Base-by-base conservation (phyloP, 2,797 vertebrate species). In the Moxostoma hubbsi region DNA sequence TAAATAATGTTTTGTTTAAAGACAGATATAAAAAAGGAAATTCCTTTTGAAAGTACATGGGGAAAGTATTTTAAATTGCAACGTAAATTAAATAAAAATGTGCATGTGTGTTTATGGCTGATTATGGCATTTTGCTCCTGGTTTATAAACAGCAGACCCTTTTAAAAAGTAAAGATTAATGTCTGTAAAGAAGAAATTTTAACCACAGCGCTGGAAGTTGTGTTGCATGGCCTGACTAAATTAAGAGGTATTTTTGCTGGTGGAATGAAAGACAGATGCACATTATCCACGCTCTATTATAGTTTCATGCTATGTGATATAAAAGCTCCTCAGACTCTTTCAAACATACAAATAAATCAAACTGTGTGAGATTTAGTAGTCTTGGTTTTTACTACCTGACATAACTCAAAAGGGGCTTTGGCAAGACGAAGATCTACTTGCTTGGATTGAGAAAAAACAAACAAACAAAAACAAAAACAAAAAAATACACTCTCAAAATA, bases 231-330 rank as follows among this genome's bases (percentile, higher is more conserved):
- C 82, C 85, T 85, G 85, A 89, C 81, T 81, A 45, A 85, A 85
- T 88, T 81, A 87, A 85, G 74, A 76, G 53, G 16, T 81, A 81
- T 85, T 83, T 69, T 70, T 83, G 16, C 82, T 81, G 83, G 68
- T 84, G 83, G 86, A 90, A 89, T 90, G 82, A 90, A 82, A 85
- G 70, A 66, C 88, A 90, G 85, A 89, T 86, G 86, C 75, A 89
- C 83, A 77, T 85, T 86, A 88, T 87, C 82, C 69, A 49, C 79
- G 85, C 72, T 83, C 77, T 50, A 53, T 70, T 82, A 74, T 63
- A 78, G 66, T 72, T 83, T 66, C 83, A 75, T 79, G 75, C 80
- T 66, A 70, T 82, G 80, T 82, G 79, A 76, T 82, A 13, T 49
- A 24, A 81, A 65, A 77, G 36, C 58, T 69, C 57, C 50, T 81